Evolutionary conservation across 2,888 invertebrate genomes (phyloP), one percentile per base, ranked within the genome.

Genomic region (Charanyca ferruginea): DNA sequence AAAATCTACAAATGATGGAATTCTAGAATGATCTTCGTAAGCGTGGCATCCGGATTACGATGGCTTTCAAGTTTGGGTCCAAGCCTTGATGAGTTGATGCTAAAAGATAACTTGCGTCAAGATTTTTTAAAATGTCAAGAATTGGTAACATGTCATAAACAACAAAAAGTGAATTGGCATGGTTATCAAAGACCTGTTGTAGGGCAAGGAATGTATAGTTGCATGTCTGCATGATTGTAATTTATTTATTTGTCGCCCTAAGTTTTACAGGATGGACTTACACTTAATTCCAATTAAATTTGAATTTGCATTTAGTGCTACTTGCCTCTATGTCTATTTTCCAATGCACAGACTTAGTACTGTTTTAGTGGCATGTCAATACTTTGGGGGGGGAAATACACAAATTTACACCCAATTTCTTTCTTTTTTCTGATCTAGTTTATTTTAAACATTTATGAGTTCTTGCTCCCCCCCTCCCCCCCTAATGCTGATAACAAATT

Each of bases 11-110:
- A 41, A 32, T 35, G 32, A 28, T 22, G n/a, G 23, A 22, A 32
- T 67, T 78, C 68, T 76, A 72, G 70, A 81, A 78, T 58, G 22
- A 71, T 77, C 64, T 66, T 57, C 28, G 74, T 57, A 66, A 75
- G 73, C 73, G 54, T 83, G 81, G 63, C 70, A 73, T 62, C 59
- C 20, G n/a, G 18, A 69, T 35, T 32, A 25, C 41, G 23, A 47
- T 18, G 25, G 42, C 45, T 45, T 54, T 49, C 8, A 11, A 61
- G 48, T 13, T 44, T 20, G 13, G n/a, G n/a, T n/a, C n/a, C n/a
- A 53, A 60, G 62, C 47, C 65, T 72, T 72, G 61, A 60, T 67
- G 62, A 44, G 62, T 72, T 72, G 61, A 60, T 67, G 23, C 8
- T 57, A 35, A 51, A 58, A 57, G 25, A 20, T 44, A 48, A 35